Conservation (phyloP, 2,888 invertebrate species). For the Ornithoptera priamus region DNA sequence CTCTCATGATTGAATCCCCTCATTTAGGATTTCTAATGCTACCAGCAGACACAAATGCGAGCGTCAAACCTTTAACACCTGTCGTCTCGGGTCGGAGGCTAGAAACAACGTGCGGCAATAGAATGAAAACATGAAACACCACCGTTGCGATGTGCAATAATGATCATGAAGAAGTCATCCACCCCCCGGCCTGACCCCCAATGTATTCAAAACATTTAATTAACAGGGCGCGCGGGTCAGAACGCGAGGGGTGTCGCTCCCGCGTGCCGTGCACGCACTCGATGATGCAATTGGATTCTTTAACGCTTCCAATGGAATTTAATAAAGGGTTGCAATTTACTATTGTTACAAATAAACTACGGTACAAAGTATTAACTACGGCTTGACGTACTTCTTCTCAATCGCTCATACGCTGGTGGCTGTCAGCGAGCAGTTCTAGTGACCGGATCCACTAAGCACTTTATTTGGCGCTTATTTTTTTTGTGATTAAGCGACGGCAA, state of each 20-base stretch:
- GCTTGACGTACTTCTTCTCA: too few relatives aligned
- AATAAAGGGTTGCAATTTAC: slow-evolving; percentile 14
- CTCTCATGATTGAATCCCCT: too few relatives aligned
- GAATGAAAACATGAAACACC: not conserved
- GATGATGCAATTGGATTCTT: slow-evolving; percentile 23
- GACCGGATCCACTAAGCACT: too few relatives aligned
- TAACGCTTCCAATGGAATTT: slow-evolving; percentile 11
- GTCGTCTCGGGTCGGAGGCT: too few relatives aligned
- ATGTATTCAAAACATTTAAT: slow-evolving; percentile 63
- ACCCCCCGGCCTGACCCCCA: slow-evolving; percentile 34
- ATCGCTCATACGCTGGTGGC: too few relatives aligned
- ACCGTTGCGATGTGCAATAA: not conserved
- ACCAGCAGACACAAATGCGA: too few relatives aligned
- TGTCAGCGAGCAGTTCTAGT: too few relatives aligned
- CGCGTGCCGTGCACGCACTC: slow-evolving; percentile 11
- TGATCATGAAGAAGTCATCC: slow-evolving; percentile 21
- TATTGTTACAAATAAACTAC: not conserved
- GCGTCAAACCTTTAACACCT: too few relatives aligned
- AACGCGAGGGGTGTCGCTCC: slow-evolving; percentile 14
- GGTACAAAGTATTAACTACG: too few relatives aligned
- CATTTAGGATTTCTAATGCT: too few relatives aligned
- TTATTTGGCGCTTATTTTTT: too few relatives aligned
- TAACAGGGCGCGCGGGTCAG: slow-evolving; percentile 40
- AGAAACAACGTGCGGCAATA: not conserved
- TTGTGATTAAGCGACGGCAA: too few relatives aligned